These are phyloP conservation scores for Coracias cyanogaster DNA, from an alignment of 2,797 vertebrate genomes.

Conservation along the genomic window DNA sequence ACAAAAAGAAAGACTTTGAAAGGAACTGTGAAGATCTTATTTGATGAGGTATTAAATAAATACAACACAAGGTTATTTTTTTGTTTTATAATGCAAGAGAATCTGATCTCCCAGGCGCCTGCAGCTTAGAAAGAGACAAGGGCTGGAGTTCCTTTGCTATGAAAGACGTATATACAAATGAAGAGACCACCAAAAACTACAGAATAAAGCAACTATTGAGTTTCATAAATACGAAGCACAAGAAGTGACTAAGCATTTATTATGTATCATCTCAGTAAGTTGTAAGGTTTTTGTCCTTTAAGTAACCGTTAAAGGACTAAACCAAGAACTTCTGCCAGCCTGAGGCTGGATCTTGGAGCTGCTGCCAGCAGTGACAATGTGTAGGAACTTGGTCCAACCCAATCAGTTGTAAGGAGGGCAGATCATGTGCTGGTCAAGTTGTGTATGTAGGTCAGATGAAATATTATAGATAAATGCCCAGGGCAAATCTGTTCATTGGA, in stretches of 20 bases:
- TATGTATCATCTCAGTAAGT: neutral
- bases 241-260: neutral
- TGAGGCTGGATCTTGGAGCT: neutral
- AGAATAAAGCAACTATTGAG: neutral
- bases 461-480: neutral
- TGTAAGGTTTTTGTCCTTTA: neutral
- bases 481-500: neutral
- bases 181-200: neutral
- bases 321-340: neutral
- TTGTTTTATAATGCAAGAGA: neutral
- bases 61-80: neutral
- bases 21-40: neutral
- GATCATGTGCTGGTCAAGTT: fast-evolving
- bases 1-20: neutral
- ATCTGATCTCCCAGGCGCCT: neutral
- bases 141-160: neutral
- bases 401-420: neutral
- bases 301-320: neutral
- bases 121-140: neutral
- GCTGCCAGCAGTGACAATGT: neutral
- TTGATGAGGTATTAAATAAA: neutral
- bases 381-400: neutral
- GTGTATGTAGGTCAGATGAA: constrained; percentile 11
- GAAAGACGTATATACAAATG: neutral
- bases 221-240: neutral